Conservation (phyloP, 2,888 invertebrate genomes). For the Agrilus cyanescens region DNA sequence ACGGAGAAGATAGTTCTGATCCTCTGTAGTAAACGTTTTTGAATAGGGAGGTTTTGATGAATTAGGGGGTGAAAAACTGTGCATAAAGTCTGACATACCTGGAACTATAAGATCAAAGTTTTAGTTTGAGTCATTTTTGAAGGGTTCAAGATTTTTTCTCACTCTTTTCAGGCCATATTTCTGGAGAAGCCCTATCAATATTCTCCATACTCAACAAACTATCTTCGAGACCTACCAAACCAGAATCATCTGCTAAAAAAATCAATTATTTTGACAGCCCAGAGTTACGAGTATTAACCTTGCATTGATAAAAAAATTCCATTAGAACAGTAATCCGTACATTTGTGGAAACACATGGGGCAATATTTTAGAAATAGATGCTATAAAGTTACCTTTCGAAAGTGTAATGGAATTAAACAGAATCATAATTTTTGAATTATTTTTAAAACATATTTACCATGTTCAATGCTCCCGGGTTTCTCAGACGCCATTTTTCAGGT, state of each 20-base stretch:
- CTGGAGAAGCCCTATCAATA: slow-evolving; percentile 87
- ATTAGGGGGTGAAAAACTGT: slow-evolving; percentile 49
- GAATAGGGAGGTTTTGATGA: slow-evolving; percentile 55
- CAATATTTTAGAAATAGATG: too few relatives aligned
- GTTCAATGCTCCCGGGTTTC: slow-evolving; percentile 48
- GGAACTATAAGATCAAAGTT: slow-evolving; percentile 52
- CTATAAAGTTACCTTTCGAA: not conserved
- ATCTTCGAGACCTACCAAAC: slow-evolving; percentile 44
- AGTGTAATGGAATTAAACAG: slow-evolving; percentile 1
- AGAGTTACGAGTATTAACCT: not conserved
- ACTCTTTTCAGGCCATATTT: slow-evolving; percentile 95
- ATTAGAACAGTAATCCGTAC: not conserved
- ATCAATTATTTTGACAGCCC: slow-evolving; percentile 14
- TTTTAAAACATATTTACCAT: slow-evolving; percentile 39
- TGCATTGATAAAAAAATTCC: not conserved
- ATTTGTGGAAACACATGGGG: too few relatives aligned
- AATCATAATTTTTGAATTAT: slow-evolving; percentile 9
- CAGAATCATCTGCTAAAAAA: slow-evolving; percentile 19
- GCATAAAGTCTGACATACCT: slow-evolving; percentile 76
- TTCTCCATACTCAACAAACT: slow-evolving; percentile 81
- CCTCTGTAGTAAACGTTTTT: slow-evolving; percentile 56
- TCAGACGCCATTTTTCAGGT: slow-evolving; percentile 52
- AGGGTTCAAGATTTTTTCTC: slow-evolving; percentile 32
- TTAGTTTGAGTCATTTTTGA: slow-evolving; percentile 4
- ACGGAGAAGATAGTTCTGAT: slow-evolving; percentile 68